phyloP scores from a whole-genome alignment of 2,113 vertebrate genomes.

The Carassius carassius region DNA sequence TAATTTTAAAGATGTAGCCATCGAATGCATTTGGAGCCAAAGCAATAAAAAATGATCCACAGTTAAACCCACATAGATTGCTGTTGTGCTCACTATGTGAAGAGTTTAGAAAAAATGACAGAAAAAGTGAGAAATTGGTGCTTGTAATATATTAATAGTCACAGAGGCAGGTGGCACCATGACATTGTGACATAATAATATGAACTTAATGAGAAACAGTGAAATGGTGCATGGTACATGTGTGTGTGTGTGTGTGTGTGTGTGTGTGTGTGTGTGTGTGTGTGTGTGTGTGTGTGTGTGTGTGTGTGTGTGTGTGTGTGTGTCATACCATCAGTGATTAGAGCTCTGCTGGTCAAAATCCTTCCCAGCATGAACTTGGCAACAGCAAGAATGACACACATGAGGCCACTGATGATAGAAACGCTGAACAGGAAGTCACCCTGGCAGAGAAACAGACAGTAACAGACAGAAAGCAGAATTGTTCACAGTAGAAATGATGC shows the following conservation, averaged over 20 bases:
- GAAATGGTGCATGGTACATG: neutral
- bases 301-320: neutral
- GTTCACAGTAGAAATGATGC: neutral
- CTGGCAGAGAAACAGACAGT: conserved; percentile 71
- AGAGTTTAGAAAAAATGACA: neutral
- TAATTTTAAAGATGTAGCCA: neutral
- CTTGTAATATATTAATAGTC: neutral
- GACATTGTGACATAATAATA: neutral
- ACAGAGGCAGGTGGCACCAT: neutral
- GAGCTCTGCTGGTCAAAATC: conserved; percentile 93
- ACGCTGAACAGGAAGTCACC: conserved; percentile 96
- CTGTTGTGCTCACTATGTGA: neutral
- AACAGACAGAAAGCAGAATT: neutral
- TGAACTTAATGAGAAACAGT: neutral
- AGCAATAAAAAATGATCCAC: neutral
- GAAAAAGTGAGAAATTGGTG: neutral
- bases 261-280: conserved; percentile 2
- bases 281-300: conserved; percentile 3
- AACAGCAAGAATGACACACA: conserved; percentile 87
- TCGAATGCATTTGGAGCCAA: neutral
- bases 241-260: conserved; percentile 12
- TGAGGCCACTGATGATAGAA: conserved; percentile 92
- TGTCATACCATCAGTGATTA: conserved; percentile 92
- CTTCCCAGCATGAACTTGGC: conserved; percentile 95
- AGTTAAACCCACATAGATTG: neutral